Evolutionary conservation across 2,888 invertebrate genomes (phyloP), one percentile per base, ranked within the genome.

Genomic region (Patella depressa): DNA sequence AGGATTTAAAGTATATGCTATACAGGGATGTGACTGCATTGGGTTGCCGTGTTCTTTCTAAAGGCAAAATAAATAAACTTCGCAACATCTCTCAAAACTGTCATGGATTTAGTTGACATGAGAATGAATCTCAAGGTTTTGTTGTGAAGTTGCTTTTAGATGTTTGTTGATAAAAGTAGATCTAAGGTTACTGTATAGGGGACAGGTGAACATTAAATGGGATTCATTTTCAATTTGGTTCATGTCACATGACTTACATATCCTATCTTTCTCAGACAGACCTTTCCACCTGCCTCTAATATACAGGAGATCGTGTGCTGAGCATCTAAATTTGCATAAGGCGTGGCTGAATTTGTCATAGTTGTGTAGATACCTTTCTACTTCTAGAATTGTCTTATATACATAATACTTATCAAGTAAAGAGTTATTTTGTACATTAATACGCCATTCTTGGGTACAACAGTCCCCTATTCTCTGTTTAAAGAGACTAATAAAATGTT

Each of bases 271-370:
- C 24, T 65, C 65, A n/a, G 65, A 11, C 24, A 65, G 9, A 24
- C 65, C 65, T 65, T 15, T 2, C 65, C 65, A 65, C 12, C 12
- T n/a, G 24, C 65, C 65, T 65, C 24, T 65, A n/a, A 65, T 24
- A 65, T n/a, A 19, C 24, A 19, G 19, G n/a, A 65, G 24, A 3
- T 14, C 24, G n/a, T 3, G n/a, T 19, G 65, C 65, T 2, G 65
- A 65, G 14, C 65, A 65, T n/a, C 59, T n/a, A 65, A 65, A n/a
- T 65, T n/a, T 65, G 24, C 65, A 65, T 65, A 65, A n/a, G 24
- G n/a, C 65, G 14, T 65, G 65, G 17, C 11, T 65, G 24, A 65
- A 65, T 65, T 65, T 65, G 65, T 65, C n/a, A 17, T 59, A 65
- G 24, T n/a, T 5, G 7, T 19, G 24, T 65, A 65, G 12, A 65